A percentile compares a stretch with the other conserved stretches of the same genome.
Conservation (phyloP, 2,113 vertebrate genomes). For the Conger conger region DNA sequence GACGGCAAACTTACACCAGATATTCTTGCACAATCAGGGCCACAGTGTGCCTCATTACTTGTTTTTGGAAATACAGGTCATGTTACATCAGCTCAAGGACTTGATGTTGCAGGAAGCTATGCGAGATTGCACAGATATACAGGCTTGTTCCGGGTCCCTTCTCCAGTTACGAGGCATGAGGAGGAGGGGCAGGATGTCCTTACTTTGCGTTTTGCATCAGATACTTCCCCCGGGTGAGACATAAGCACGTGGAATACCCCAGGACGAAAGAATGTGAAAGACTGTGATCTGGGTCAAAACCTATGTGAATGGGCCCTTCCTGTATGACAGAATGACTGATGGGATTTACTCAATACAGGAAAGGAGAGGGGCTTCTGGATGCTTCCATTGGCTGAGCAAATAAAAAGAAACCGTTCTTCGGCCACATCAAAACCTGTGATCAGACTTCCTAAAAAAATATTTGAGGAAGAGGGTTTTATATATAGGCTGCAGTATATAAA, state of each 20-base stretch:
- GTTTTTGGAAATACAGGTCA: conserved; percentile 17
- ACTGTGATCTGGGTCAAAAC: conserved; percentile 2
- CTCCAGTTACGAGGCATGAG: conserved; percentile 6
- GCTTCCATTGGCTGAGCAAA: background rate
- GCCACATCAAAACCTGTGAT: background rate
- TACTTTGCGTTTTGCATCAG: background rate
- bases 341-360: background rate
- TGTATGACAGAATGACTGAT: background rate
- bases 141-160: conserved; percentile 11
- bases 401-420: too few species aligned
- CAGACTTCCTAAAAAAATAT: background rate
- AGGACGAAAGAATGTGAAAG: background rate
- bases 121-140: conserved; percentile 24
- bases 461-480: background rate
- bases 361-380: background rate
- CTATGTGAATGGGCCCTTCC: background rate
- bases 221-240: background rate
- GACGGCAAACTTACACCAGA: background rate
- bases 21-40: background rate
- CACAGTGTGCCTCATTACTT: background rate
- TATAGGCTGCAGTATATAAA: background rate
- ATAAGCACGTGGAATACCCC: background rate
- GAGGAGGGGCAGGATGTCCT: conserved; percentile 19
- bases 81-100: background rate
- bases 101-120: conserved; percentile 15